Evolutionary conservation across 2,113 vertebrate species (phyloP), one percentile per base, ranked within the genome.

Genomic region (Leptosomus discolor): DNA sequence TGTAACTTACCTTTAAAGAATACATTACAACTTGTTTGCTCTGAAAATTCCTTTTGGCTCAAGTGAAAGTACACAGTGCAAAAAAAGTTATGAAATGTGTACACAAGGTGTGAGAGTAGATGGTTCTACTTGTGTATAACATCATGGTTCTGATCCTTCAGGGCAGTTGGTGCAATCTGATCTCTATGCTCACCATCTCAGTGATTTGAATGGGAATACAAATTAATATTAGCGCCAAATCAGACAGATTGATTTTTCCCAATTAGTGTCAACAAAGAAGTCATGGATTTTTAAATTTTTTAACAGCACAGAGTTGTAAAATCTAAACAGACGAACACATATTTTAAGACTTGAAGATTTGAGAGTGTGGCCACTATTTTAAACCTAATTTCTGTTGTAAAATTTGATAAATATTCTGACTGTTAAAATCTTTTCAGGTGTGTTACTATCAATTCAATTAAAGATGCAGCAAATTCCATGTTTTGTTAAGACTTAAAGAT

Each of bases 401-500:
- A 69, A 56, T 36, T 83, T 84, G 46, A 70, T 92, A 67, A 69
- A 48, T 95, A 70, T 92, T 98, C 95, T 92, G 56, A 61, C 30
- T 87, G 34, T 81, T 60, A 34, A 46, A 89, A 73, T 56, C 43
- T 34, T 91, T 96, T 92, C 37, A 84, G 24, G 36, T 77, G 1
- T 82, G 32, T 92, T 51, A 64, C 54, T 76, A 74, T 18, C 8
- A 11, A 64, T 64, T 75, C 53, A 73, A 7, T 75, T 96, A 83
- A 86, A 95, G 45, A 24, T 85, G 32, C 48, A 70, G 57, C 92
- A 61, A 78, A 67, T 75, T 39, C 10, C 11, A 2, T 54, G 64
- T 84, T 97, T 86, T 84, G 9, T 54, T 90, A 94, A 96, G 79
- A 96, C 74, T 83, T 94, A 86, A 95, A 97, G 74, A 85, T 78